Evolutionary conservation across 2,888 invertebrate genomes (phyloP).

Genomic region (Heliconius aoede): DNA sequence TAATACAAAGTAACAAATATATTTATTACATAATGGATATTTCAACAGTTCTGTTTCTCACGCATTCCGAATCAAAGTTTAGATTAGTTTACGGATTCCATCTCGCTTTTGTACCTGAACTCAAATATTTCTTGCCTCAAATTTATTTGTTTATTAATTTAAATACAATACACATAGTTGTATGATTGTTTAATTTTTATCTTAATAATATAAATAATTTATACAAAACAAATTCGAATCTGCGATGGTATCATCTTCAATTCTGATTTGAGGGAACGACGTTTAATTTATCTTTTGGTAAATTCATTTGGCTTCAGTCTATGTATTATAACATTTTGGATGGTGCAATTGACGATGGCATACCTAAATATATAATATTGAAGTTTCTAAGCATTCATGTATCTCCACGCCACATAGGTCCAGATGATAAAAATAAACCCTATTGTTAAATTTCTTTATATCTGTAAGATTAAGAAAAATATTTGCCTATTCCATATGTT

Average conservation of each 20-base stretch:
- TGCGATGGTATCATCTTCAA: neutral
- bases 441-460: too few species aligned
- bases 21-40: conserved; percentile 30
- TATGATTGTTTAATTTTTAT: neutral
- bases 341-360: too few species aligned
- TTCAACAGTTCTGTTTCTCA: conserved; percentile 38
- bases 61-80: conserved; percentile 43
- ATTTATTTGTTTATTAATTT: conserved; percentile 5
- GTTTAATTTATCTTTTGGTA: neutral
- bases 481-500: neutral
- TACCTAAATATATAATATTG: too few species aligned
- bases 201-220: too few species aligned
- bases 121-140: conserved; percentile 27
- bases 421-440: too few species aligned
- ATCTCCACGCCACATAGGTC: too few species aligned
- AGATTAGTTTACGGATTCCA: conserved; percentile 42
- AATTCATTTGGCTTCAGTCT: too few species aligned
- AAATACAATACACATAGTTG: conserved; percentile 1
- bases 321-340: too few species aligned
- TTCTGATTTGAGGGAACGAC: neutral
- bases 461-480: neutral
- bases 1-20: conserved; percentile 3
- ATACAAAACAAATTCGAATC: neutral
- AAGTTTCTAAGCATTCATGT: too few species aligned
- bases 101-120: conserved; percentile 30